Evolutionary conservation across 2,797 vertebrate species (phyloP).

Genomic region (Sebastes miniatus): DNA sequence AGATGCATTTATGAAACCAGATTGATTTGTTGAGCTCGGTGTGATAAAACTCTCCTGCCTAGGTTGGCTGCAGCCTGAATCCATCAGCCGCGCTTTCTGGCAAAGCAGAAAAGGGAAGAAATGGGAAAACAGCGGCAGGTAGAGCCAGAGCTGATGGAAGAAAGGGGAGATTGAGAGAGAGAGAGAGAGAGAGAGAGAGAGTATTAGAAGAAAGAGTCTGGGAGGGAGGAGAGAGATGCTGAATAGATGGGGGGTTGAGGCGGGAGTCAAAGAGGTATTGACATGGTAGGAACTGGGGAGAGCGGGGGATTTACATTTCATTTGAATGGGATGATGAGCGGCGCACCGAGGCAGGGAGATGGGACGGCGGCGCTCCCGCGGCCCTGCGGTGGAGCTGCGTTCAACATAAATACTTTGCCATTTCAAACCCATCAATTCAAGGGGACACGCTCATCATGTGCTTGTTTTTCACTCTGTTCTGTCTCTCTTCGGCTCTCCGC

Average conservation of each 20-base stretch:
- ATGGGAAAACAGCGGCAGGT: constrained; percentile 18
- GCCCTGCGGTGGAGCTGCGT: constrained; percentile 20
- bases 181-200: background rate
- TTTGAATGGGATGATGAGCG: constrained; percentile 64
- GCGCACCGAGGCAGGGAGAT: background rate
- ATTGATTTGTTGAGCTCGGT: constrained; percentile 14
- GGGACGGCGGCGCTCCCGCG: background rate
- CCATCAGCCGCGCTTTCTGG: constrained; percentile 11
- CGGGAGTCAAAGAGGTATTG: constrained; percentile 52
- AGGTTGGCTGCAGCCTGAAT: constrained; percentile 6
- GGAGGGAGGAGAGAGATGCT: constrained; percentile 5
- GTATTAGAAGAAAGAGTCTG: background rate
- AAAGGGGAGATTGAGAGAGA: background rate
- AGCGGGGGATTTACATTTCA: constrained; percentile 67
- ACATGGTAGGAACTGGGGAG: constrained; percentile 38
- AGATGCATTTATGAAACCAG: constrained; percentile 19
- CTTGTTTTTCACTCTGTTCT: constrained; percentile 35
- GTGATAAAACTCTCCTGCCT: constrained; percentile 6
- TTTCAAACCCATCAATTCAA: constrained; percentile 49
- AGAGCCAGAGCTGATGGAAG: constrained; percentile 14
- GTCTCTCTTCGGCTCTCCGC: constrained; percentile 17
- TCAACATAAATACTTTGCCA: constrained; percentile 52
- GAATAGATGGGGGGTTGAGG: constrained; percentile 21
- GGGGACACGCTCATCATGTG: constrained; percentile 46
- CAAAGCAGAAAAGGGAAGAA: background rate